Base-by-base conservation (phyloP, 2,797 vertebrate species). In the Hydrolagus colliei region DNA sequence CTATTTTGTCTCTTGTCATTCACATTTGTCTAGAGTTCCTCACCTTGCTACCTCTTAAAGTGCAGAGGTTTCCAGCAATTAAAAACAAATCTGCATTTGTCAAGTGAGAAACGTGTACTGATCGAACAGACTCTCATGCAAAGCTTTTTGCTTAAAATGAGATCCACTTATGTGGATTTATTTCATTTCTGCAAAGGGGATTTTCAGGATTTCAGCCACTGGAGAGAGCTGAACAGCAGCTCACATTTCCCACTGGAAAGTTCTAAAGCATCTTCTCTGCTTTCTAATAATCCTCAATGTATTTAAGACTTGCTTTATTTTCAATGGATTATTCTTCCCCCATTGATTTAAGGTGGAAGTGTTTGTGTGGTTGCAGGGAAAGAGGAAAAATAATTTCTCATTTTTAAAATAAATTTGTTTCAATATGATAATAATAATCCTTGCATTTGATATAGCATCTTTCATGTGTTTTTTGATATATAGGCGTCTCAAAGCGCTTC, bases 101-200 rank as follows among this genome's bases (percentile, higher is more conserved):
- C 41, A 52, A 52, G 41, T 3, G 2, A 52, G 41, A 32, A 13
- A 76, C 41, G 59, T 18, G 9, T 52, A 4, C 74, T 76, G 74
- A 76, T 0, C 32, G 11, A 76, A 52, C 41, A 18, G 18, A 76
- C 41, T 76, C 41, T 76, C 41, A 76, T 59, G 13, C 16, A 76
- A 76, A 76, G 74, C 74, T 18, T 76, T 52, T 76, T 76, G 35
- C 74, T 76, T 52, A 76, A 59, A 76, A 41, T 52, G 74, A 76
- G 41, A 76, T 76, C 74, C 18, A 52, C 35, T 76, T 76, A 20
- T 10, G 41, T 52, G 41, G 41, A 52, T 52, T 52, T 52, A 52
- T 4, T 59, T 71, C 9, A 6, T 75, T 75, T 59, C 74, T 18
- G 20, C 74, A 59, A 20, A 59, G 14, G 41, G 41, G 9, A 59